phyloP scores from a whole-genome alignment of 2,888 invertebrate genomes.

The Eupithecia dodoneata region DNA sequence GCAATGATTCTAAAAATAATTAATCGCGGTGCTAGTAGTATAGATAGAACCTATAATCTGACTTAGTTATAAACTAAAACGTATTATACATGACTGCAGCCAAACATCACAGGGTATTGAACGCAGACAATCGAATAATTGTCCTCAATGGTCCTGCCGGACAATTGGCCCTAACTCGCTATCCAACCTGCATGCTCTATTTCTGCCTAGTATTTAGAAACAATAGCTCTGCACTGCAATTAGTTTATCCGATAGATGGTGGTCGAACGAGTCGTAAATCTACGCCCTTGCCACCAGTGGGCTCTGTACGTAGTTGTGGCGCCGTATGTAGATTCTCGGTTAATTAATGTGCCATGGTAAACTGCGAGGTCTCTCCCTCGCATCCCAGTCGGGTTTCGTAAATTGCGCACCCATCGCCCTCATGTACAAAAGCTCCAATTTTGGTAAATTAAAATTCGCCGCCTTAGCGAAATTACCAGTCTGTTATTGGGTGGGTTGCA shows the following conservation, averaged over 20 bases:
- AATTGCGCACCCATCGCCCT: slow-evolving; percentile 79
- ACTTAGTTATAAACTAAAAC: slow-evolving; percentile 12
- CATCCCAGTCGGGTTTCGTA: slow-evolving; percentile 72
- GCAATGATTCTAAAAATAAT: not conserved
- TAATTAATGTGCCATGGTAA: slow-evolving; percentile 82
- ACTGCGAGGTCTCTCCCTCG: slow-evolving; percentile 75
- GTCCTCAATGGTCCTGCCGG: slow-evolving; percentile 54
- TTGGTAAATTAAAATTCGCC: slow-evolving; percentile 72
- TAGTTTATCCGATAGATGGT: slow-evolving; percentile 83
- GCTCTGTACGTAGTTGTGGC: slow-evolving; percentile 74
- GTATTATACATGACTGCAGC: slow-evolving; percentile 10
- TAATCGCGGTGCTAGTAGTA: not conserved
- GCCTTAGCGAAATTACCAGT: slow-evolving; percentile 50
- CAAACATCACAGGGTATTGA: slow-evolving; percentile 54
- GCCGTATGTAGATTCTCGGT: slow-evolving; percentile 81
- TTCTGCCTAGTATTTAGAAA: slow-evolving; percentile 79
- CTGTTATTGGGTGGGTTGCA: slow-evolving; percentile 20
- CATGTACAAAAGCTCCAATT: slow-evolving; percentile 73
- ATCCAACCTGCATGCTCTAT: slow-evolving; percentile 60
- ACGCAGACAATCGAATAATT: slow-evolving; percentile 69
- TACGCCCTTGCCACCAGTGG: slow-evolving; percentile 78
- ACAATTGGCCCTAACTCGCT: slow-evolving; percentile 62
- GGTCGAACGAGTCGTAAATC: slow-evolving; percentile 82
- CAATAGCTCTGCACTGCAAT: slow-evolving; percentile 81
- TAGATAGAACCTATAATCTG: not conserved